phyloP scores from a whole-genome alignment of 2,888 invertebrate species.

The Drosophila nigritarsus region DNA sequence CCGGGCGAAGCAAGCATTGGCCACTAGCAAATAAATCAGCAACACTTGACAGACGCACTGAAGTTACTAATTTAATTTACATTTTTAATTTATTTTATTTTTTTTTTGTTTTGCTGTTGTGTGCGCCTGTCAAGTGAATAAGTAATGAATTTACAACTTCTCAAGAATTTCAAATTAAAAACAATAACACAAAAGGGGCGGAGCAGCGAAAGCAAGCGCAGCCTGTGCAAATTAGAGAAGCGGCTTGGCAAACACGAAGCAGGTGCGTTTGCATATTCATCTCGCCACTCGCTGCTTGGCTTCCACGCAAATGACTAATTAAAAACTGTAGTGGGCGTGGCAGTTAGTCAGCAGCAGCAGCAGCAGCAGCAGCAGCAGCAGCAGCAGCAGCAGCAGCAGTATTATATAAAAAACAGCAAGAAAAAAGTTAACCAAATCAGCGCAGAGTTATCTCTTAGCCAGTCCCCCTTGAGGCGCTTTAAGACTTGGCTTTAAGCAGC shows the following conservation, averaged over 20 bases:
- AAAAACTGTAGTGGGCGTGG: conserved; percentile 76
- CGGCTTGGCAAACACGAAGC: conserved; percentile 58
- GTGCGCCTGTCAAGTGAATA: conserved; percentile 81
- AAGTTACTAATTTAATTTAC: conserved; percentile 83
- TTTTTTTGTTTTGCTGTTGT: background rate
- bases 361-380: conserved; percentile 42
- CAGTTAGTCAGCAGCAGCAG: conserved; percentile 64
- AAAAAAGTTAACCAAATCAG: conserved; percentile 29
- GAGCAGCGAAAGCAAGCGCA: conserved; percentile 45
- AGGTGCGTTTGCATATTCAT: conserved; percentile 70
- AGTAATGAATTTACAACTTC: conserved; percentile 83
- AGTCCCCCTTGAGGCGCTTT: conserved; percentile 18
- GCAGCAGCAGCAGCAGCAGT: conserved; percentile 31
- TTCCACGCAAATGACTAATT: conserved; percentile 75
- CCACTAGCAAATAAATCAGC: conserved; percentile 80
- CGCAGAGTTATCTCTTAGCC: background rate
- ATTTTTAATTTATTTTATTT: conserved; percentile 81
- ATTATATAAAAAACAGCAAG: conserved; percentile 35
- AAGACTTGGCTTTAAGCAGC: conserved; percentile 35
- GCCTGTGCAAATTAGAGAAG: conserved; percentile 70
- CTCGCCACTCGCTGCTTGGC: conserved; percentile 31
- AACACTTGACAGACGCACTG: conserved; percentile 78
- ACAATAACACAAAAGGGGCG: conserved; percentile 76
- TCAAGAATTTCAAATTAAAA: conserved; percentile 83
- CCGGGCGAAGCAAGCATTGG: background rate